phyloP scores from a whole-genome alignment of 2,113 vertebrate species.

The Aptenodytes forsteri region DNA sequence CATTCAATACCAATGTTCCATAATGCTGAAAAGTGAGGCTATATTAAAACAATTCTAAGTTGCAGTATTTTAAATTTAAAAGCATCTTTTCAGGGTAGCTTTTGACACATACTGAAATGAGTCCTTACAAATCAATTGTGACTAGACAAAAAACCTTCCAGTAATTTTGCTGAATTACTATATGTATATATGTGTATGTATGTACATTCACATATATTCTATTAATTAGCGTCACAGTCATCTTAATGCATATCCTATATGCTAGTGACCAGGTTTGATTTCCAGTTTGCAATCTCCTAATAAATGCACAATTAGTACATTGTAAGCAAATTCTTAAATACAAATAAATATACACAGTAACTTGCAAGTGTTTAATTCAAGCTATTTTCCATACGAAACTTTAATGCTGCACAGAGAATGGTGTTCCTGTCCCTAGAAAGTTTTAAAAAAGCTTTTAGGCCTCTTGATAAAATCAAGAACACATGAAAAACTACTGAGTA shows the following conservation, averaged over 20 bases:
- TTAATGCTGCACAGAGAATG: background rate
- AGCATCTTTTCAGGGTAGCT: background rate
- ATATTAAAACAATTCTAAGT: background rate
- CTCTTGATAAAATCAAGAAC: background rate
- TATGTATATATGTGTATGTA: accelerated
- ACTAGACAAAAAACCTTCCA: background rate
- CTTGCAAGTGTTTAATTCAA: background rate
- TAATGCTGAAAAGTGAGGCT: background rate
- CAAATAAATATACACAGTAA: background rate
- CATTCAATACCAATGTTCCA: background rate
- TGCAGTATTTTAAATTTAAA: background rate
- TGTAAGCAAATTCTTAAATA: background rate
- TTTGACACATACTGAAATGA: background rate
- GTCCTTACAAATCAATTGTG: background rate
- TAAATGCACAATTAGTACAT: background rate
- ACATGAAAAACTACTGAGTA: background rate
- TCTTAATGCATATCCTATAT: background rate
- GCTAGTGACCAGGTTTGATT: background rate
- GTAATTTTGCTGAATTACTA: background rate
- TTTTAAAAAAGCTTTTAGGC: background rate
- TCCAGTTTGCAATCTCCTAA: background rate
- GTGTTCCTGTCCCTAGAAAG: background rate
- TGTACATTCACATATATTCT: background rate
- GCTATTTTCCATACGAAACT: background rate
- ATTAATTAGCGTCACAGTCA: background rate